Percentiles rank a stretch among this genome's conserved stretches.
Evolutionary conservation across 2,888 invertebrate genomes (phyloP).

Genomic region (Stramonita haemastoma): DNA sequence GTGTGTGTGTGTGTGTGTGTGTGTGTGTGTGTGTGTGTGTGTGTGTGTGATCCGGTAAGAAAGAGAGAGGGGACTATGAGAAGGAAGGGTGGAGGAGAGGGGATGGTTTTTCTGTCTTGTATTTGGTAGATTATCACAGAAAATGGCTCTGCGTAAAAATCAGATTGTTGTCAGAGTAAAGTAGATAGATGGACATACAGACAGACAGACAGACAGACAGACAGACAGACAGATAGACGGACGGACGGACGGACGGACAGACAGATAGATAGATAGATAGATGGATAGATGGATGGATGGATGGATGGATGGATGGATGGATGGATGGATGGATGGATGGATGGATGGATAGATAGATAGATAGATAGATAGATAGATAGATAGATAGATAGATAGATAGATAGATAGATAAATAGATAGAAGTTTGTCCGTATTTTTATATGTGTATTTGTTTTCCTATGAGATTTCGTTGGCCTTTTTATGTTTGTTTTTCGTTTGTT

Average conservation of each 20-base stretch:
- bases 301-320: constrained; percentile 3
- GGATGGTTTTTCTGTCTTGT: not conserved
- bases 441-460: not conserved
- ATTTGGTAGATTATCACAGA: not conserved
- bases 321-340: constrained; percentile 1
- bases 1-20: constrained; percentile 21
- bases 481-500: too few relatives aligned
- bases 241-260: too few relatives aligned
- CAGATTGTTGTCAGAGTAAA: not conserved
- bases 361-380: not conserved
- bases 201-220: not conserved
- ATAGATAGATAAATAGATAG: not conserved
- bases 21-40: constrained; percentile 22
- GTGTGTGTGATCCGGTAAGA: not conserved
- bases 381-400: not conserved
- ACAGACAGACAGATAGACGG: too few relatives aligned
- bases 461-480: too few relatives aligned
- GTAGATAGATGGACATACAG: too few relatives aligned
- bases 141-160: not conserved
- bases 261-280: too few relatives aligned
- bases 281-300: not conserved
- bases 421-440: not conserved
- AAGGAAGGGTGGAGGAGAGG: not conserved
- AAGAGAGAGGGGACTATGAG: not conserved
- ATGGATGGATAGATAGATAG: not conserved